A percentile compares a stretch with the other conserved stretches of the same genome.
Conservation (phyloP, 2,797 vertebrate species). For the Macrochelys suwanniensis region DNA sequence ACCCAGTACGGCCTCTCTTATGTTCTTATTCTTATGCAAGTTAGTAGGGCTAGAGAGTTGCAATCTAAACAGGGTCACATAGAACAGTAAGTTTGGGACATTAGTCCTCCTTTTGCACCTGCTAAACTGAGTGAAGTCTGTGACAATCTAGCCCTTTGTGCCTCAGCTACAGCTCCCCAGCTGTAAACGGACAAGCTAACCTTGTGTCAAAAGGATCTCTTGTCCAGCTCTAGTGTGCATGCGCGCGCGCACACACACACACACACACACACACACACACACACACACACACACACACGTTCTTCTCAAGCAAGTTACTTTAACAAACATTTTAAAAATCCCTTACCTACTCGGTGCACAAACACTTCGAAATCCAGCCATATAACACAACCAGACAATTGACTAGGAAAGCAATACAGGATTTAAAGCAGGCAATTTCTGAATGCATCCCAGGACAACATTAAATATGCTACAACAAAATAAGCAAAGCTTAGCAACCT, state of each 20-base stretch:
- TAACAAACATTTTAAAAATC: background rate
- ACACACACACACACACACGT: background rate
- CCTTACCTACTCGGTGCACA: background rate
- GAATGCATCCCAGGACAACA: accelerated
- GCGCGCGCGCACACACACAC: background rate
- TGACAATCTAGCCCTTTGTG: background rate
- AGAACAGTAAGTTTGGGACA: background rate
- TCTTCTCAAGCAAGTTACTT: background rate
- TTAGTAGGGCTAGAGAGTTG: background rate
- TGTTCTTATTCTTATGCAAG: too few species aligned
- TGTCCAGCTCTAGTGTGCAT: background rate
- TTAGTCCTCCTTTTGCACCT: background rate
- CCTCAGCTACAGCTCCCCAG: background rate
- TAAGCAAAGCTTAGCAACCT: background rate
- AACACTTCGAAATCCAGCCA: background rate
- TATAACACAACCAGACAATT: background rate
- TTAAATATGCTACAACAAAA: background rate
- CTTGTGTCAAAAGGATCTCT: background rate
- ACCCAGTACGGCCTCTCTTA: too few species aligned
- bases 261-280: background rate
- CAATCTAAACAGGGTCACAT: too few species aligned
- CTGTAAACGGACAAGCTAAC: background rate
- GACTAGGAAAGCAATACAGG: background rate
- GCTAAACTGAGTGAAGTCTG: background rate
- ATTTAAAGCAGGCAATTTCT: accelerated